These are phyloP conservation scores for Alviniconcha marisindica DNA, from an alignment of 1,140 invertebrate genomes.

Conservation along the genomic window DNA sequence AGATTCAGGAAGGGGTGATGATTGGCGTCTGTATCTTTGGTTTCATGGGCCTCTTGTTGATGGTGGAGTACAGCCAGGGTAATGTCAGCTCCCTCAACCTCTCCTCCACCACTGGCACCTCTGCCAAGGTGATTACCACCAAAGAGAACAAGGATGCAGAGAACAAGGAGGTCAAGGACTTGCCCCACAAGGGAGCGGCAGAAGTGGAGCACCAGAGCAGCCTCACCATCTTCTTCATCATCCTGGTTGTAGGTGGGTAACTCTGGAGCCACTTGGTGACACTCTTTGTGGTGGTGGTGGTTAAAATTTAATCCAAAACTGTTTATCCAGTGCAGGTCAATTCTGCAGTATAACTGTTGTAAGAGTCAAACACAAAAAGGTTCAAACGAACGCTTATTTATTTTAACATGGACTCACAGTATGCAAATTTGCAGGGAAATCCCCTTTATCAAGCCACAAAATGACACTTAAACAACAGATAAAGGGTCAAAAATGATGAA, in stretches of 20 bases:
- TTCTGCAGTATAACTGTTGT: too few relatives aligned
- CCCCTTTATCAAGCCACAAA: too few relatives aligned
- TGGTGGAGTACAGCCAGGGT: constrained; percentile 13
- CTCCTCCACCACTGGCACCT: constrained; percentile 7
- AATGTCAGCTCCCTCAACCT: neutral
- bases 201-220: constrained; percentile 94
- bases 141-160: constrained; percentile 40
- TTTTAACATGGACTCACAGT: too few relatives aligned
- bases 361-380: too few relatives aligned
- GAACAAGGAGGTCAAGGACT: constrained; percentile 42
- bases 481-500: too few relatives aligned
- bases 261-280: too few relatives aligned
- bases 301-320: too few relatives aligned
- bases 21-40: constrained; percentile 18
- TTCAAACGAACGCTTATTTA: too few relatives aligned
- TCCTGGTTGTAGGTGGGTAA: constrained; percentile 90
- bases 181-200: constrained; percentile 66
- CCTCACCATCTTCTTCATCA: constrained; percentile 97
- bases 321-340: too few relatives aligned
- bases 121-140: constrained; percentile 39
- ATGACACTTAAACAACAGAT: too few relatives aligned
- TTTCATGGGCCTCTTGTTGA: constrained; percentile 15
- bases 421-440: too few relatives aligned
- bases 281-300: too few relatives aligned
- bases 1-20: constrained; percentile 12